Evolutionary conservation across 2,113 vertebrate genomes (phyloP).

Genomic region (Brachyistius frenatus): DNA sequence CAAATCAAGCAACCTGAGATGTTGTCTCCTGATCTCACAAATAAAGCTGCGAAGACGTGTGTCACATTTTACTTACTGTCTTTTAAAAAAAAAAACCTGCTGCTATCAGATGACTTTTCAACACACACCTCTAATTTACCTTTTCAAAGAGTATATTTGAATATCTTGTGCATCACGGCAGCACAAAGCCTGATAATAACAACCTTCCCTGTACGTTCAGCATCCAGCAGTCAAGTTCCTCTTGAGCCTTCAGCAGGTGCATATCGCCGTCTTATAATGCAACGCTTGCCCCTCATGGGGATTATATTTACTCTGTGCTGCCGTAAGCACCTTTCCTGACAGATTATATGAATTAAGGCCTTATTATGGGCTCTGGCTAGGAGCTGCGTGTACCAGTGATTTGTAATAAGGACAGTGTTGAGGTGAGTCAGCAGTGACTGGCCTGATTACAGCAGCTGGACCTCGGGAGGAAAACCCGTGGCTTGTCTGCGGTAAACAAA

Average conservation of each 20-base stretch:
- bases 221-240: conserved; percentile 8
- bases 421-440: conserved; percentile 76
- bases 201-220: conserved; percentile 3
- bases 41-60: neutral
- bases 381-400: conserved; percentile 77
- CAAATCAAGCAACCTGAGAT: neutral
- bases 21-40: neutral
- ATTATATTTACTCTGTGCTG: conserved; percentile 79
- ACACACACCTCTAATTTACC: neutral
- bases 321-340: conserved; percentile 78
- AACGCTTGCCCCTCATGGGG: conserved; percentile 52
- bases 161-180: neutral
- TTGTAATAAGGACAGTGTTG: conserved; percentile 80
- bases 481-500: conserved; percentile 62
- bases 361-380: conserved; percentile 76
- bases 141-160: neutral
- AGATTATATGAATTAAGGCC: conserved; percentile 83
- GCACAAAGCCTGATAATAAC: neutral
- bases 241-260: conserved; percentile 49
- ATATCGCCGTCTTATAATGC: conserved; percentile 45
- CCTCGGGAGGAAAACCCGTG: conserved; percentile 60
- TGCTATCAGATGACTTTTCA: neutral
- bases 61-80: neutral
- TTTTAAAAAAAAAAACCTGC: neutral
- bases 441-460: conserved; percentile 75